phyloP scores from a whole-genome alignment of 2,797 vertebrate species.

The Cetoscarus ocellatus region DNA sequence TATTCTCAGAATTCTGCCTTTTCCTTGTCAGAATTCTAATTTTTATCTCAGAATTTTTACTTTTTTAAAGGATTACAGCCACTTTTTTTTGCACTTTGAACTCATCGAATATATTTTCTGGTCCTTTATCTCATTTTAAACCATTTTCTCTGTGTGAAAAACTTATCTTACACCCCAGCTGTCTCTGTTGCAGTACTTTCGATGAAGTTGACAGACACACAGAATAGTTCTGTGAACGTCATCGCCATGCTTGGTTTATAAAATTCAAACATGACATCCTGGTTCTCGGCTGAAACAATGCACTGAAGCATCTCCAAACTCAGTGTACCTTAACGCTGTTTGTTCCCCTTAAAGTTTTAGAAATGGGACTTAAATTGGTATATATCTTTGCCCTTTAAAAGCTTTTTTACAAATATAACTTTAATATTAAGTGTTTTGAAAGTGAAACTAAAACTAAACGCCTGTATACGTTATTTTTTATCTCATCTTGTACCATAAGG shows the following conservation, averaged over 20 bases:
- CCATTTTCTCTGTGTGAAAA: too few species aligned
- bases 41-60: too few species aligned
- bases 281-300: background rate
- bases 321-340: background rate
- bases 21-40: too few species aligned
- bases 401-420: too few species aligned
- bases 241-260: background rate
- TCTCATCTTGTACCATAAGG: background rate
- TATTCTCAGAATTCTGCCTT: too few species aligned
- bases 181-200: too few species aligned
- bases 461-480: background rate
- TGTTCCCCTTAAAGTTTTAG: background rate
- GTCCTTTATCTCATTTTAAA: too few species aligned
- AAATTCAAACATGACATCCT: background rate
- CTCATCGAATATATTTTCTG: too few species aligned
- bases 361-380: background rate
- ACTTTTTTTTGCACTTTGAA: too few species aligned
- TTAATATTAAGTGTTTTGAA: background rate
- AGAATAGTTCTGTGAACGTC: background rate
- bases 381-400: background rate
- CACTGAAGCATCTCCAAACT: background rate
- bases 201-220: too few species aligned
- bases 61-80: too few species aligned
- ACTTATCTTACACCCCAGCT: too few species aligned
- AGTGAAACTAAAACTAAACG: conserved; percentile 21